These are phyloP conservation scores for Montifringilla adamsi DNA, from an alignment of 2,113 vertebrate species.

Conservation along the genomic window DNA sequence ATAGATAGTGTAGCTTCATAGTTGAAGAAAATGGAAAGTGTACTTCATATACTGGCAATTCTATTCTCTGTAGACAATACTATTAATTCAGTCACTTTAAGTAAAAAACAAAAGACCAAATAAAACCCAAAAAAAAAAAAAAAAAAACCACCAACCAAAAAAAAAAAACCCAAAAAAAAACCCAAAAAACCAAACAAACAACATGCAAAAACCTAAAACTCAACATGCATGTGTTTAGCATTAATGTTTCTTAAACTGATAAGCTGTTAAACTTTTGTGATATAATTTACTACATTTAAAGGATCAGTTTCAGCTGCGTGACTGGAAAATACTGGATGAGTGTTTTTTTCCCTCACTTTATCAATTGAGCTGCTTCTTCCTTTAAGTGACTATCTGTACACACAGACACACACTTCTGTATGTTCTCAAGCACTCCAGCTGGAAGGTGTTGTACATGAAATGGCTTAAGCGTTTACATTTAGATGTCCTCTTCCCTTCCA, in stretches of 20 bases:
- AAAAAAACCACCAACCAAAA: no score
- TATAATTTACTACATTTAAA: background rate
- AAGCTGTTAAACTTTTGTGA: background rate
- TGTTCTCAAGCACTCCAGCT: background rate
- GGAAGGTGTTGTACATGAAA: background rate
- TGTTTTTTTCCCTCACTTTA: background rate
- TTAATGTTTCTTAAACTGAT: background rate
- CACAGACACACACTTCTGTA: background rate
- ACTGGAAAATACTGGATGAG: background rate
- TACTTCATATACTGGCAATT: background rate
- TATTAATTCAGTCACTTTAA: background rate
- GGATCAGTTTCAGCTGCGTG: background rate
- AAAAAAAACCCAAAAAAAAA: no score
- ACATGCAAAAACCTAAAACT: background rate
- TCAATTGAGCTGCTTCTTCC: background rate
- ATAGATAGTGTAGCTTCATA: background rate
- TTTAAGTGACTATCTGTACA: background rate
- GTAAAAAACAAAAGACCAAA: background rate
- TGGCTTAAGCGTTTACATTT: background rate
- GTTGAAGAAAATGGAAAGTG: background rate
- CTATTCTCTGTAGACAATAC: background rate
- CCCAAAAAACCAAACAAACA: no score
- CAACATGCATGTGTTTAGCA: background rate
- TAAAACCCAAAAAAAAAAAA: background rate
- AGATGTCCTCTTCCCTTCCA: background rate